Base-by-base conservation (phyloP, 2,888 invertebrate genomes). In the Trachelus troglodyta region DNA sequence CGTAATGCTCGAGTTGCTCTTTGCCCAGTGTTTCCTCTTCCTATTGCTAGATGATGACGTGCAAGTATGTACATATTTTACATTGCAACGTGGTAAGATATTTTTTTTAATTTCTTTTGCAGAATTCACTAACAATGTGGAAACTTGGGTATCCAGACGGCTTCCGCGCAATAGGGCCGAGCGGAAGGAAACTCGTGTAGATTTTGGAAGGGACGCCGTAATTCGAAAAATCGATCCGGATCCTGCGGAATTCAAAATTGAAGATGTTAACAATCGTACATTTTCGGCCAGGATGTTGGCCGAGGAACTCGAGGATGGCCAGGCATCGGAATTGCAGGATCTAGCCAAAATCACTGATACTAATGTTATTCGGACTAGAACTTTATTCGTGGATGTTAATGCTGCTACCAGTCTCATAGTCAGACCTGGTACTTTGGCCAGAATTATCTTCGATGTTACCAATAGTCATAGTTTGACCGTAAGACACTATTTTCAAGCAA, bases 401-500 rank as follows among this genome's bases (percentile, higher is more conserved):
- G 79, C 85, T 4, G 86, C 85, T 0, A 87, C 89, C 0, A 87
- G 85, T 77, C 83, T 92, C 15, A 82, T 89, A 4, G 88, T 85
- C 3, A 81, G 79, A 31, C 88, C 91, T 23, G 89, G 89, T 31
- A 83, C 84, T 4, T 34, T 56, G 56, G 30, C 75, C 68, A 84
- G 85, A 91, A 86, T 96, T n/a, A 93, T 94, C 80, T 96, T 95
- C 86, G 95, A 96, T 90, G 94, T 96, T 0, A 95, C 94, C 0
- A 96, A 96, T 90, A 94, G 94, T 69, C 90, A 93, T 93, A n/a
- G 93, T 93, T 12, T 93, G 92, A 81, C 88, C 92, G 0, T 93
- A 93, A 33, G 92, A 92, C 80, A 94, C 94, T 84, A 91, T 91
- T 77, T 96, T 95, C 87, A 93, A 93, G 93, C 12, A 94, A 95